These are phyloP conservation scores for Fragum fragum DNA, from an alignment of 2,888 invertebrate species.

Conservation along the genomic window DNA sequence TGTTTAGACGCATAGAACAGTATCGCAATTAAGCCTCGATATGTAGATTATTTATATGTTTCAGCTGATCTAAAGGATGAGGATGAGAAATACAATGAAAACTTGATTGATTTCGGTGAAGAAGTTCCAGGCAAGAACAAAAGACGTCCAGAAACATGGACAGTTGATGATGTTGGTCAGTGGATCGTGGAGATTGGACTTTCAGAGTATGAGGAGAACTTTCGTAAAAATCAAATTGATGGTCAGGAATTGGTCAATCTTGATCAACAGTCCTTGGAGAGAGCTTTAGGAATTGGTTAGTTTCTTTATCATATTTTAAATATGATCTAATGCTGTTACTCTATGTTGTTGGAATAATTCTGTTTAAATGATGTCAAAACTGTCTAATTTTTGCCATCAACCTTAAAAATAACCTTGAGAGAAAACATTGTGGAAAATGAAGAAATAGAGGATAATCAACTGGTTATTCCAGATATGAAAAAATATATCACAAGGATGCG, in stretches of 20 bases:
- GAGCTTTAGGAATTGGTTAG: conserved; percentile 85
- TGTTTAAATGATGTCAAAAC: too few species aligned
- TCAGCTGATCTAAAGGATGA: conserved; percentile 45
- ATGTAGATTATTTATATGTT: too few species aligned
- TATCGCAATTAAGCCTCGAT: too few species aligned
- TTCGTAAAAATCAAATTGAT: conserved; percentile 88
- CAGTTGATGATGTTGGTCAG: conserved; percentile 89
- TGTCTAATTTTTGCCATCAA: too few species aligned
- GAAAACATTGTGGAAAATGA: too few species aligned
- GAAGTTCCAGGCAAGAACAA: conserved; percentile 16
- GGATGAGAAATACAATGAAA: conserved; percentile 46
- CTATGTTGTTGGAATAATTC: too few species aligned
- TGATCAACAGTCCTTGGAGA: conserved; percentile 85
- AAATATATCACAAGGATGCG: too few species aligned
- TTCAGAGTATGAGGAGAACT: conserved; percentile 87
- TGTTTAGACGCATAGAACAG: too few species aligned
- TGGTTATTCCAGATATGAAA: too few species aligned
- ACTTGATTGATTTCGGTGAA: background rate
- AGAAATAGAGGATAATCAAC: too few species aligned
- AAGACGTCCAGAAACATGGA: conserved; percentile 87
- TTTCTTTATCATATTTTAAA: background rate
- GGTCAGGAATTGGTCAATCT: conserved; percentile 89
- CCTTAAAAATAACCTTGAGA: too few species aligned
- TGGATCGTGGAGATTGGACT: conserved; percentile 90
- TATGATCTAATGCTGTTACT: too few species aligned